Evolutionary conservation across 2,113 vertebrate genomes (phyloP), one percentile per base, ranked within the genome.

Genomic region (Solea solea): DNA sequence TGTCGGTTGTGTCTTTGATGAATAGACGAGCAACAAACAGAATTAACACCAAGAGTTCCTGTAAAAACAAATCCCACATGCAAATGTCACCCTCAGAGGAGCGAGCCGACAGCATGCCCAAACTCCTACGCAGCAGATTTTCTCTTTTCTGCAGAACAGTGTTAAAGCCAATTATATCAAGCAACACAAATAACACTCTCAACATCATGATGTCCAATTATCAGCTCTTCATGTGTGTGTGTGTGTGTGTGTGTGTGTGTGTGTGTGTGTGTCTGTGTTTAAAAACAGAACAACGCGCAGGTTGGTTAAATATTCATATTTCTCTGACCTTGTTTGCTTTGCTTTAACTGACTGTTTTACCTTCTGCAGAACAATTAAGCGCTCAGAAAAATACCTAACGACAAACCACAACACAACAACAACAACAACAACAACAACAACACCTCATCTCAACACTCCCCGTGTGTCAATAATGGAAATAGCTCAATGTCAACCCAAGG

Each of bases 91-190:
- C 61, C 64, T 69, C 9, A 1, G n/a, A 62, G 81, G 76, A 64
- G 61, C 25, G 78, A 78, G 53, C 1, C 34, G 69, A 53, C 66
- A 59, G 73, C 71, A 64, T 58, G 74, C 63, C 69, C 39, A 41
- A 61, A 86, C 90, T 81, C 91, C 89, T 48, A 93, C 89, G 75
- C 88, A 90, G 78, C 90, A 90, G 82, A 90, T 87, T 74, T 73
- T 71, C 86, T 87, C 80, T 52, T 69, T 77, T 88, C 64, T 65
- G 62, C 40, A 61, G 59, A 84, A 62, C 42, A 8, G 59, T 42
- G 67, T 52, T 53, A 50, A 60, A 52, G 65, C 60, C 21, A 68
- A 68, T 74, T 59, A 62, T 3, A 58, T 72, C 56, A 62, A 56
- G 45, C 68, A 41, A 71, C 59, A 71, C 51, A 66, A 74, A 75